Evolutionary conservation across 2,888 invertebrate species (phyloP).

Genomic region (Amiota mariae): DNA sequence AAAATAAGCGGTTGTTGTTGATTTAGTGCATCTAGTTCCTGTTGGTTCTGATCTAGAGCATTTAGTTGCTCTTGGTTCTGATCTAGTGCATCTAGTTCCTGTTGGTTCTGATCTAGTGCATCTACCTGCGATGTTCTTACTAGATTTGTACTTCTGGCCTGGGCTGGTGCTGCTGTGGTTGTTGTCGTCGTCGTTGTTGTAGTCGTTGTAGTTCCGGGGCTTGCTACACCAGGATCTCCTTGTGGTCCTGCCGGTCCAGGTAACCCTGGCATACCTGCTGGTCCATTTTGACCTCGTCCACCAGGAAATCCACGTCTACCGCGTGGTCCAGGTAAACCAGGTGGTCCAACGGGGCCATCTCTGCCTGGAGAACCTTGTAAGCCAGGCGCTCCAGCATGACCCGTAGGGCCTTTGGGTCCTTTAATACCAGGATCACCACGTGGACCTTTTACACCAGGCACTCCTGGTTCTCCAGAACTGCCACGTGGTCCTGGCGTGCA

Average conservation of each 20-base stretch:
- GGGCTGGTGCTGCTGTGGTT: slow-evolving; percentile 6
- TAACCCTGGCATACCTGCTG: slow-evolving; percentile 38
- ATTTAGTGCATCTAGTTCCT: background rate
- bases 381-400: slow-evolving; percentile 4
- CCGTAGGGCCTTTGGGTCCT: slow-evolving; percentile 11
- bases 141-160: slow-evolving; percentile 9
- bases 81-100: background rate
- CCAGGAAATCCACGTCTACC: slow-evolving; percentile 42
- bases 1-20: too few relatives aligned
- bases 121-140: background rate
- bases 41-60: background rate
- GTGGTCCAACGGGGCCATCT: slow-evolving; percentile 9
- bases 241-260: slow-evolving; percentile 26
- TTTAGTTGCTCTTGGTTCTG: background rate
- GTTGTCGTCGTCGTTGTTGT: slow-evolving; percentile 5
- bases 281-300: slow-evolving; percentile 32
- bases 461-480: background rate
- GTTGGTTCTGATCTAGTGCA: background rate
- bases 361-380: background rate
- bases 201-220: slow-evolving; percentile 3
- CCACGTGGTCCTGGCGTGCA: slow-evolving; percentile 15
- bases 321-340: slow-evolving; percentile 27
- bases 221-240: slow-evolving; percentile 18
- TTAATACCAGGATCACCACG: slow-evolving; percentile 17
- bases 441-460: slow-evolving; percentile 8